Conservation (phyloP, 2,113 vertebrate genomes). For the Athene noctua region DNA sequence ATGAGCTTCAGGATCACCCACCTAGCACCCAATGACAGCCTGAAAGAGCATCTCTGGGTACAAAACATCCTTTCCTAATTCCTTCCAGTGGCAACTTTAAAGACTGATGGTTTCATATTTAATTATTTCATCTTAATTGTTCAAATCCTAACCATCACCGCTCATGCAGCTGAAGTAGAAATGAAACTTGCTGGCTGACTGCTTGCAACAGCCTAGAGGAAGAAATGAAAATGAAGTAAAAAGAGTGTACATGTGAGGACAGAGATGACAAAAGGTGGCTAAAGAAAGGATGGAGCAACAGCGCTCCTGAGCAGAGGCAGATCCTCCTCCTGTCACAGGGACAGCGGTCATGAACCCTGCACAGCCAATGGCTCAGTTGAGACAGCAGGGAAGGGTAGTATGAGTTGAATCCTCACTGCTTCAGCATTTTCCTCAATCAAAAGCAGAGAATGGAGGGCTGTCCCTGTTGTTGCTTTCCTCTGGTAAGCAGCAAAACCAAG, state of each 20-base stretch:
- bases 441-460: background rate
- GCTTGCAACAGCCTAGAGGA: background rate
- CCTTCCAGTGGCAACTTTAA: background rate
- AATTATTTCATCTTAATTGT: background rate
- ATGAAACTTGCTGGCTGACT: background rate
- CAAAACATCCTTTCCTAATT: background rate
- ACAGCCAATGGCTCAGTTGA: fast-evolving
- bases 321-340: fast-evolving
- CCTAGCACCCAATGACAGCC: background rate
- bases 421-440: background rate
- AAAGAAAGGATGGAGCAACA: background rate
- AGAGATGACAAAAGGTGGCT: background rate
- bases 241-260: background rate
- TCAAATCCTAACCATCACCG: background rate
- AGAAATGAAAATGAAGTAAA: background rate
- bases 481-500: background rate
- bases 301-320: background rate
- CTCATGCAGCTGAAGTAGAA: background rate
- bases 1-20: background rate
- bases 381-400: background rate
- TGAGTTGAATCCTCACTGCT: background rate
- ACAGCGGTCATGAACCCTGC: fast-evolving
- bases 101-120: background rate
- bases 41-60: background rate
- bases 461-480: background rate